Percentiles rank a stretch among this genome's conserved stretches.
These are phyloP conservation scores for Eulacestoma nigropectus DNA, from an alignment of 2,113 vertebrate genomes.

Conservation along the genomic window DNA sequence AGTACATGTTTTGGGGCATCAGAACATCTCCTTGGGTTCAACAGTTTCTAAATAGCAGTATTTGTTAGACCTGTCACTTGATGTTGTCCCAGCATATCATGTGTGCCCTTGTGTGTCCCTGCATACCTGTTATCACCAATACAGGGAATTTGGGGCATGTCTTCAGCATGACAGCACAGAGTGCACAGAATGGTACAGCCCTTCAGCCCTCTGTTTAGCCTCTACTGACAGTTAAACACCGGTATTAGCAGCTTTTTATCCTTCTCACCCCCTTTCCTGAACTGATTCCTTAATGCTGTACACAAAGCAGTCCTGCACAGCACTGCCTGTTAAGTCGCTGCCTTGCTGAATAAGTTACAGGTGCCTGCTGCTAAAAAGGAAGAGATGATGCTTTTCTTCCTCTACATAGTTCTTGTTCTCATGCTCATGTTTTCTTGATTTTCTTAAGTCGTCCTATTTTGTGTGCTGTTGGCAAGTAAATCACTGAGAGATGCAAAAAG, in stretches of 20 bases:
- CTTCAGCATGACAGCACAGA: not conserved
- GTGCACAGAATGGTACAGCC: not conserved
- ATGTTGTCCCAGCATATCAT: not conserved
- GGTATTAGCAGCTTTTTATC: not conserved
- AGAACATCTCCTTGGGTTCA: not conserved
- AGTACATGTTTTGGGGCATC: not conserved
- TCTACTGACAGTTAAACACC: not conserved
- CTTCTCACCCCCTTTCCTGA: not conserved
- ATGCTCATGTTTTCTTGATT: not conserved
- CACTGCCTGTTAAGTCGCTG: not conserved
- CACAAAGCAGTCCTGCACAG: not conserved
- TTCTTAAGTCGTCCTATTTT: not conserved
- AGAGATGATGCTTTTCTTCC: not conserved
- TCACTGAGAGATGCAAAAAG: not conserved
- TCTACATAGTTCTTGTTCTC: not conserved
- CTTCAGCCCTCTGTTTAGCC: not conserved
- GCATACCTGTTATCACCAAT: not conserved
- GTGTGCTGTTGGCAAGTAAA: not conserved
- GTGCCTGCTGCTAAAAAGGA: not conserved
- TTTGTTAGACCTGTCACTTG: not conserved
- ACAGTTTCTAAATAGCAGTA: not conserved
- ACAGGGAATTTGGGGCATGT: not conserved
- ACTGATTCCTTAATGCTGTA: not conserved
- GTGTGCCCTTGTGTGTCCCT: not conserved
- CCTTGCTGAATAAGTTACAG: not conserved